Evolutionary conservation across 2,888 invertebrate species (phyloP).

Genomic region (Ecliptopera silaceata): DNA sequence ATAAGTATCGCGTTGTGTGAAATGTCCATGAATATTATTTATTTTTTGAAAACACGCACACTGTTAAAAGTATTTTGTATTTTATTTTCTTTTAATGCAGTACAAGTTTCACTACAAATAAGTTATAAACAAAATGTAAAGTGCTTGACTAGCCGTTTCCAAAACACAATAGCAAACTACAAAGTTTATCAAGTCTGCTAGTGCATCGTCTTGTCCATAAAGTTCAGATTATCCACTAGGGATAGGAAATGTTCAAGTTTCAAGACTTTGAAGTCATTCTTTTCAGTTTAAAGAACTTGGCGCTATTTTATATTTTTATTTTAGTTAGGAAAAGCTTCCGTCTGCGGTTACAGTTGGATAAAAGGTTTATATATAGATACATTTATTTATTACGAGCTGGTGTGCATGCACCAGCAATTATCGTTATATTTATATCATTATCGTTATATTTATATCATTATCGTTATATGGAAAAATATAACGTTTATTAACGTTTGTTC

Average conservation of each 20-base stretch:
- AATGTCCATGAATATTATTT: too few relatives aligned
- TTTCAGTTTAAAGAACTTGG: slow-evolving; percentile 19
- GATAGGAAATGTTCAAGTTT: slow-evolving; percentile 28
- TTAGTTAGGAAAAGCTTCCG: not conserved
- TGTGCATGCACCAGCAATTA: too few relatives aligned
- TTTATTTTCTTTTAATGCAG: too few relatives aligned
- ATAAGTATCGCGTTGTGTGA: too few relatives aligned
- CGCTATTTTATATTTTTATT: slow-evolving; percentile 3
- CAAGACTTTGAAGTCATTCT: slow-evolving; percentile 28
- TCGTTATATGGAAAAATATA: too few relatives aligned
- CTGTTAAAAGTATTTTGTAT: too few relatives aligned
- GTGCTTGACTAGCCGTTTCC: slow-evolving; percentile 12
- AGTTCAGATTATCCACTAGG: slow-evolving; percentile 31
- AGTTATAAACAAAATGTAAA: slow-evolving; percentile 16
- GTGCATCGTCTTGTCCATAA: slow-evolving; percentile 21
- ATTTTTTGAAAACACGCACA: too few relatives aligned
- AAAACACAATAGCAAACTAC: slow-evolving; percentile 15
- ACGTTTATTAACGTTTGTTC: too few relatives aligned
- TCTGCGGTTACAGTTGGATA: not conserved
- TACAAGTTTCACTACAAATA: not conserved
- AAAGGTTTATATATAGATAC: too few relatives aligned
- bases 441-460: too few relatives aligned
- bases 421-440: too few relatives aligned
- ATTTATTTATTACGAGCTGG: too few relatives aligned
- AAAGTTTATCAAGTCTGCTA: slow-evolving; percentile 25